Evolutionary conservation across 2,113 vertebrate species (phyloP), one percentile per base, ranked within the genome.

Genomic region (Psophia crepitans): DNA sequence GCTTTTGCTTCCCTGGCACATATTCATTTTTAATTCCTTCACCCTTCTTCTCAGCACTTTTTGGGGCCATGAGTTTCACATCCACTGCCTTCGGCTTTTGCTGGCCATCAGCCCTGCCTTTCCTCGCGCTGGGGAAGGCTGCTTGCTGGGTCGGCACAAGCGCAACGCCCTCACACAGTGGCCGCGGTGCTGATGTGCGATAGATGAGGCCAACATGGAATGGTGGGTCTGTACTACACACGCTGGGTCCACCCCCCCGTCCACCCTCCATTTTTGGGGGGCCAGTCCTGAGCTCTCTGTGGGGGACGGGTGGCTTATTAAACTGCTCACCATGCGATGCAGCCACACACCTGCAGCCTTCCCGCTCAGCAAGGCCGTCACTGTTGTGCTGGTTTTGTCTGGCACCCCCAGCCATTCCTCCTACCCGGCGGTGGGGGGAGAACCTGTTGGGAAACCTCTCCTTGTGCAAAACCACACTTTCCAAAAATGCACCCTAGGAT

Each of bases 91-190:
- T 56, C 70, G 54, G 32, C 46, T 75, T 48, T 51, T 13, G 20
- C n/a, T 71, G 69, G 37, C 30, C 58, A 30, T 12, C 49, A 85
- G 56, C 44, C 58, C 33, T 22, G n/a, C 30, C 1, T 11, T 30
- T 17, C 53, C 39, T 65, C 1, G 5, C 43, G 76, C 56, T 2
- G 3, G 60, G 22, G 23, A 17, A 35, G 53, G 51, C 53, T 28
- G 49, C 26, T 43, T 30, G 26, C 22, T 27, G 54, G n/a, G 26
- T n/a, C 0, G 6, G 57, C 60, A 32, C 48, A 49, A 30, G 53
- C 0, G 0, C 1, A 5, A 23, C 3, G 12, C 5, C 16, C 46
- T 64, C 24, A 1, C 4, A 28, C 49, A 37, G 48, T 54, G 43
- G 15, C 33, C 41, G 43, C 43, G 16, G 43, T 15, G 13, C 43